Base-by-base conservation (phyloP, 2,113 vertebrate species). In the Lepus timidus region DNA sequence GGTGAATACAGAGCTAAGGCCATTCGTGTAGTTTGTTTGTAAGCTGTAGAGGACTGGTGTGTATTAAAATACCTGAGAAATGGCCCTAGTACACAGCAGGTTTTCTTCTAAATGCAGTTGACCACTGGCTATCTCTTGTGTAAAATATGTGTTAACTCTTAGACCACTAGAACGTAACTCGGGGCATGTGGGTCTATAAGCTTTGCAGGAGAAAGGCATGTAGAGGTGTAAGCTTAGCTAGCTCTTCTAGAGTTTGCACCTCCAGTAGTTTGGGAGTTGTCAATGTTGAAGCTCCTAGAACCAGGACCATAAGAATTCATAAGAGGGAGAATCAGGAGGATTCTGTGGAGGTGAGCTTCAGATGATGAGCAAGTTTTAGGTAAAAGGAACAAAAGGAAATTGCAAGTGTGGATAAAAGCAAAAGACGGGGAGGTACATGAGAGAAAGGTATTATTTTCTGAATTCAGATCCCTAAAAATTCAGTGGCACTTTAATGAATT, bases 181-280 rank as follows among this genome's bases (percentile, higher is more conserved):
- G 27, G 31, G 27, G 78, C 90, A 75, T 27, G 25, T 33, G 85
- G 44, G n/a, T 25, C 76, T 85, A 25, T 12, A 55, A 85, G 4
- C 29, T 76, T 88, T 90, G 31, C 10, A 67, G 52, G 33, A 84
- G 31, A 91, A 76, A 52, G 76, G 2, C 29, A 29, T 6, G 2
- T 25, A 29, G 49, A 85, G n/a, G 65, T 49, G 29, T 94, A 87
- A 91, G 80, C 65, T 65, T 33, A 95, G 25, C 12, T 20, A 67
- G 49, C 25, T 12, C 49, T 90, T 89, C 33, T 1, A 6, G 20
- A 2, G 6, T 39, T 80, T 85, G 51, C 36, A 68, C 84, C 82
- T 51, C 11, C 25, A 64, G 19, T 78, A 85, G 39, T 76, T 64
- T 25, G 29, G n/a, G 31, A 79, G 49, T 93, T 33, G 68, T 1